Evolutionary conservation across 2,888 invertebrate species (phyloP).

Genomic region (Koerneria pararmatus): DNA sequence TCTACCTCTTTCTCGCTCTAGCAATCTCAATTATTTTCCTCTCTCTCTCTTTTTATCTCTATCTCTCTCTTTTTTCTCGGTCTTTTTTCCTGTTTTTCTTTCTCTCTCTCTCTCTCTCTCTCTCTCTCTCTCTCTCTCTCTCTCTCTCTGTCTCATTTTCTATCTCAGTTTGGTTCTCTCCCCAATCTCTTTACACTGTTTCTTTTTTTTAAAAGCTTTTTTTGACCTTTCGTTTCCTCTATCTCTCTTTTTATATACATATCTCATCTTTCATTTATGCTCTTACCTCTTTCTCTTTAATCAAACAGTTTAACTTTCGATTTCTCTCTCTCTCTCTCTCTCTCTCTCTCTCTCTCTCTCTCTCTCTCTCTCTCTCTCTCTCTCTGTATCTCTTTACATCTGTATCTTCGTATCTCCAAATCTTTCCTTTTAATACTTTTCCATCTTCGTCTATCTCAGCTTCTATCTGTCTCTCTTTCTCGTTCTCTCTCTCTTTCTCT

Average conservation of each 20-base stretch:
- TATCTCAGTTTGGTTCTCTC: not conserved
- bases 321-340: slow-evolving; percentile 2
- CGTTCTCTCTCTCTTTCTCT: too few species aligned
- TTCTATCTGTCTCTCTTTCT: too few species aligned
- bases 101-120: slow-evolving; percentile 1
- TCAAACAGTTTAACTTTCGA: too few species aligned
- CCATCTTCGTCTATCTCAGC: too few species aligned
- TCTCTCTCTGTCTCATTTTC: not conserved
- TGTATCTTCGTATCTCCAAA: too few species aligned
- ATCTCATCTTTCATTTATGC: too few species aligned
- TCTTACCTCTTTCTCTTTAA: too few species aligned
- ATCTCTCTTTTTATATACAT: too few species aligned
- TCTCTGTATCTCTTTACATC: too few species aligned
- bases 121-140: not conserved
- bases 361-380: not conserved
- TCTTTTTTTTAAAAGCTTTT: not conserved
- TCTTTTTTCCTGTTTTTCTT: not conserved
- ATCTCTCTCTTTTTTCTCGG: not conserved
- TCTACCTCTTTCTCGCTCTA: not conserved
- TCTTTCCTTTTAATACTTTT: too few species aligned
- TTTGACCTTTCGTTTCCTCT: not conserved
- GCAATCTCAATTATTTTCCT: slow-evolving; percentile 16
- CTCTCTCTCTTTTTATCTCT: slow-evolving; percentile 15
- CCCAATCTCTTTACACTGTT: not conserved
- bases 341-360: slow-evolving; percentile 11